Evolutionary conservation across 2,113 vertebrate genomes (phyloP).

Genomic region (Boleophthalmus pectinirostris): DNA sequence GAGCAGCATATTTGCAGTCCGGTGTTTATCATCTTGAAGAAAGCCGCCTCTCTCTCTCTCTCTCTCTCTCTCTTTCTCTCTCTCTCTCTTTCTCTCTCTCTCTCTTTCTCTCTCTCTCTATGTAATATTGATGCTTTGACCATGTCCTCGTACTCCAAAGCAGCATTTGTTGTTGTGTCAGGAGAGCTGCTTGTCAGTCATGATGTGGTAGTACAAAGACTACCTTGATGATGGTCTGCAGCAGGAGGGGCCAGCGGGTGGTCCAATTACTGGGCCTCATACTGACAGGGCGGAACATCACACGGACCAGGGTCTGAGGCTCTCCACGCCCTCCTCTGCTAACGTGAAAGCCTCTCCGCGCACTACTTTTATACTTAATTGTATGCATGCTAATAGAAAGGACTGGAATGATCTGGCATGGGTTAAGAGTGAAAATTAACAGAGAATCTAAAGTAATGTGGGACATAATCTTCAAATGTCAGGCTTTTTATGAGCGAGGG

Average conservation of each 20-base stretch:
- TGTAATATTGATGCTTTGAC: conserved; percentile 10
- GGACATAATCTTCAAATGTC: background rate
- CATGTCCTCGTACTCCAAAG: conserved; percentile 6
- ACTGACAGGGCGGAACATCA: conserved; percentile 27
- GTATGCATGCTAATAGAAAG: background rate
- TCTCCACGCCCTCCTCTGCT: conserved; percentile 8
- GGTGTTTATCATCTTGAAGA: conserved; percentile 1
- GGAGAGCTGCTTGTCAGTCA: conserved; percentile 33
- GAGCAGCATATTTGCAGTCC: conserved; percentile 3
- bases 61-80: background rate
- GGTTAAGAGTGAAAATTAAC: conserved; percentile 2
- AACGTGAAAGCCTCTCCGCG: conserved; percentile 4
- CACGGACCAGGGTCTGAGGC: conserved; percentile 10
- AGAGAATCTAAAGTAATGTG: background rate
- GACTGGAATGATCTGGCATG: background rate
- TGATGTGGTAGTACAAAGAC: conserved; percentile 43
- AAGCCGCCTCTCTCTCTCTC: background rate
- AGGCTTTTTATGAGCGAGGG: background rate
- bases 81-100: background rate
- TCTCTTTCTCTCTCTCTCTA: background rate
- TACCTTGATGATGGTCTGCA: conserved; percentile 46
- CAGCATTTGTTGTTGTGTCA: conserved; percentile 45
- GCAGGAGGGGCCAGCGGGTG: conserved; percentile 39
- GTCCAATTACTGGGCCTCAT: conserved; percentile 52
- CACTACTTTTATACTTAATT: background rate